Evolutionary conservation across 2,113 vertebrate genomes (phyloP), one percentile per base, ranked within the genome.

Genomic region (Cynoglossus semilaevis): DNA sequence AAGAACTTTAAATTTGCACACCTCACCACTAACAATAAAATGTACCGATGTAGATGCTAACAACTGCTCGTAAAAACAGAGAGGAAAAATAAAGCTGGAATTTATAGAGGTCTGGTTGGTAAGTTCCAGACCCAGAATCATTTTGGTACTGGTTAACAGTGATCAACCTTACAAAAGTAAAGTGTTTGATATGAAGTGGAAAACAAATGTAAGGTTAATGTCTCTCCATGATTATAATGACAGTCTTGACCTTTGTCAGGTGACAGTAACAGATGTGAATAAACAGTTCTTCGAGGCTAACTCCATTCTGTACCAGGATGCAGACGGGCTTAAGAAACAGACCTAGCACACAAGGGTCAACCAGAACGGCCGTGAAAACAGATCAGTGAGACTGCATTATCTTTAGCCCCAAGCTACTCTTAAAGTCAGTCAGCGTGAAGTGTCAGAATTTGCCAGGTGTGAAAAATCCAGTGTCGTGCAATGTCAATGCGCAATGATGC

Each of bases 311-410:
- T 57, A 53, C 56, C 71, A 67, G 74, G 55, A 63, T 69, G 71
- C 60, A 60, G 67, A 46, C 15, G 12, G 46, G 56, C 64, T 77
- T 17, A 15, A 54, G 15, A 36, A 34, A 57, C 15, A 35, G 18
- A 71, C 60, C 58, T 81, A 81, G 80, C 55, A 74, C 61, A 76
- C 43, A 22, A 40, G 40, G 74, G 54, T 58, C 63, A 69, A 8
- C 37, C 22, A 74, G 38, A 43, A 55, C 49, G 51, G 51, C 59
- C 53, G 65, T 66, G 41, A 45, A 15, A 29, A 71, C 35, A 58
- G 47, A 56, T 55, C 59, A 37, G 55, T n/a, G 10, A 54, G 17
- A 64, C 51, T 15, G 7, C 17, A 5, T 47, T n/a, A 42, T 53
- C 71, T 73, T 47, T 37, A 59, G 18, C 49, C 54, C 47, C 15